Evolutionary conservation across 2,113 vertebrate genomes (phyloP).

Genomic region (Dromaius novaehollandiae): DNA sequence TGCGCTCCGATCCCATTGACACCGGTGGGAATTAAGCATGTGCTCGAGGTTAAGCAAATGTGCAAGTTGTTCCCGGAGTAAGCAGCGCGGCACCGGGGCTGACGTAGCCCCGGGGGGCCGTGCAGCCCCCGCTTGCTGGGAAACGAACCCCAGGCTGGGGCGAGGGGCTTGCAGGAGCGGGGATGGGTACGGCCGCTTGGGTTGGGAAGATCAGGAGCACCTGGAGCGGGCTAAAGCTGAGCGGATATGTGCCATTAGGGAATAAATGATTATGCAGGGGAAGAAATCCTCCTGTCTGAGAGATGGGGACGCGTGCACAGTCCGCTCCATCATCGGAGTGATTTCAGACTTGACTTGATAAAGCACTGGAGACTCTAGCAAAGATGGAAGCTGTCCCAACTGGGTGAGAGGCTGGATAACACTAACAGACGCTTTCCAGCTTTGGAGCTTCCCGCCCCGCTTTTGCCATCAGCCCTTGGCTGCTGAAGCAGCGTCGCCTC

Average conservation of each 20-base stretch:
- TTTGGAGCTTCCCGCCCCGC: neutral
- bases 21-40: too few species aligned
- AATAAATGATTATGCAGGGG: neutral
- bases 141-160: too few species aligned
- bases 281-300: neutral
- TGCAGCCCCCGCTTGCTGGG: too few species aligned
- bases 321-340: slow-evolving; percentile 7
- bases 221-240: neutral
- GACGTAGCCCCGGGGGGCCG: too few species aligned
- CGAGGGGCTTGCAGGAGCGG: too few species aligned
- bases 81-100: too few species aligned
- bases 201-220: neutral
- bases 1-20: too few species aligned
- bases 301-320: neutral
- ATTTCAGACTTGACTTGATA: neutral
- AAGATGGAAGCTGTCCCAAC: neutral
- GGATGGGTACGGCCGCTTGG: neutral
- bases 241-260: neutral
- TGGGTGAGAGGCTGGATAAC: slow-evolving; percentile 25
- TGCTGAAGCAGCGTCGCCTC: neutral
- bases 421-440: neutral
- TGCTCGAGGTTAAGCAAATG: too few species aligned
- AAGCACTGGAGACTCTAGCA: neutral
- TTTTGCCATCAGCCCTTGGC: neutral
- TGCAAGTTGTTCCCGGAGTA: too few species aligned